Conservation (phyloP, 1,140 invertebrate species). For the Chrysoperla carnea region DNA sequence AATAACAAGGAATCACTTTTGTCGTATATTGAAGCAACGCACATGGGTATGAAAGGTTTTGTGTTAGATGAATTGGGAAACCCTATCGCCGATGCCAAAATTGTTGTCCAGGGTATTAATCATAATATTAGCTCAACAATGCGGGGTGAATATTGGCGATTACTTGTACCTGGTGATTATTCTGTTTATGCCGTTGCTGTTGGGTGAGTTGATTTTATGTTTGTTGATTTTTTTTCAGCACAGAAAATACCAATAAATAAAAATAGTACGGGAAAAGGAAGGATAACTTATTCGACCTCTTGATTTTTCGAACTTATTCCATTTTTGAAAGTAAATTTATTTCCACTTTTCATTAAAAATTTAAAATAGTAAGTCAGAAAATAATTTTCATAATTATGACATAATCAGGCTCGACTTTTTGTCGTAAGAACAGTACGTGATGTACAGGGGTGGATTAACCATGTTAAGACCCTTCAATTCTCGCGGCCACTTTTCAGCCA, state of each 20-base stretch:
- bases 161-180: conserved; percentile 68
- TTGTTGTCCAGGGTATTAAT: conserved; percentile 48
- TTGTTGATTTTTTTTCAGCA: conserved; percentile 3
- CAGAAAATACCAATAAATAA: neutral
- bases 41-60: conserved; percentile 67
- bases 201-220: conserved; percentile 37
- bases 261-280: too few species aligned
- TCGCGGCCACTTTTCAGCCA: too few species aligned
- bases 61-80: conserved; percentile 28
- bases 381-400: too few species aligned
- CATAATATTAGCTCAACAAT: conserved; percentile 57
- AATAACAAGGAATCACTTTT: conserved; percentile 77
- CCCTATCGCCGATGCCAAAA: conserved; percentile 43
- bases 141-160: conserved; percentile 75
- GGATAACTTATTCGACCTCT: too few species aligned
- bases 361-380: too few species aligned
- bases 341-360: too few species aligned
- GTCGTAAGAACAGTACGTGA: too few species aligned
- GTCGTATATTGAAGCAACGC: conserved; percentile 67
- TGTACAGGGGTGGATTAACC: too few species aligned
- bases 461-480: too few species aligned
- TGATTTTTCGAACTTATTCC: too few species aligned
- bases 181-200: conserved; percentile 45
- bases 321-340: too few species aligned
- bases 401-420: too few species aligned